Evolutionary conservation across 2,888 invertebrate genomes (phyloP).

Genomic region (Campopleginae sp.): DNA sequence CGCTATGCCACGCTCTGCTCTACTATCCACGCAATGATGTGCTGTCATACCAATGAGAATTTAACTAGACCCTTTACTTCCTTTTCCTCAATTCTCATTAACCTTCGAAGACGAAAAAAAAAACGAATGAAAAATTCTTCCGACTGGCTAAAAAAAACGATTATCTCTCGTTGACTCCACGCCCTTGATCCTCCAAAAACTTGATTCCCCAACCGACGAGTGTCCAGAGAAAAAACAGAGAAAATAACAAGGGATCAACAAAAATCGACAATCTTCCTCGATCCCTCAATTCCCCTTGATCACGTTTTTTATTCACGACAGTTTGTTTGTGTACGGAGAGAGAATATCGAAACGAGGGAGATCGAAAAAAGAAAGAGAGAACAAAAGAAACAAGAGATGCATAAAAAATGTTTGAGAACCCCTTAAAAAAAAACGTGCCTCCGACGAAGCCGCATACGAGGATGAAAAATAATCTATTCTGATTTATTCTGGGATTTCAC

Average conservation of each 20-base stretch:
- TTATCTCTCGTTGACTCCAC: background rate
- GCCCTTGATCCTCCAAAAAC: background rate
- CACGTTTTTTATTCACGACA: slow-evolving; percentile 57
- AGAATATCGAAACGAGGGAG: slow-evolving; percentile 41
- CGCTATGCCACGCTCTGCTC: slow-evolving; percentile 83
- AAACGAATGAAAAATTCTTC: slow-evolving; percentile 23
- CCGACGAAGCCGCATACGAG: slow-evolving; percentile 78
- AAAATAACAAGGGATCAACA: background rate
- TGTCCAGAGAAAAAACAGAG: slow-evolving; percentile 4
- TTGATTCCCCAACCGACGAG: slow-evolving; percentile 10
- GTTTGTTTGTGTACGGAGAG: slow-evolving; percentile 50
- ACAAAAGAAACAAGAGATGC: slow-evolving; percentile 35
- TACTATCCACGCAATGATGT: slow-evolving; percentile 83
- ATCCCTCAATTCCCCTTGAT: slow-evolving; percentile 48
- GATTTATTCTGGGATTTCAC: slow-evolving; percentile 84
- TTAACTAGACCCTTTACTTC: slow-evolving; percentile 67
- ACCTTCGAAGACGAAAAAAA: slow-evolving; percentile 46
- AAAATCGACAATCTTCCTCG: background rate
- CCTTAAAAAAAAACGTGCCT: slow-evolving; percentile 64
- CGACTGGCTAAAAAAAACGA: background rate
- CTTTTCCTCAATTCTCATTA: slow-evolving; percentile 70
- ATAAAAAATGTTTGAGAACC: slow-evolving; percentile 19
- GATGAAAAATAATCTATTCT: slow-evolving; percentile 84
- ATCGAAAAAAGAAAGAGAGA: slow-evolving; percentile 15
- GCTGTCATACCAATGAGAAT: slow-evolving; percentile 84